Base-by-base conservation (phyloP, 2,888 invertebrate genomes). In the Xylophagus ater region DNA sequence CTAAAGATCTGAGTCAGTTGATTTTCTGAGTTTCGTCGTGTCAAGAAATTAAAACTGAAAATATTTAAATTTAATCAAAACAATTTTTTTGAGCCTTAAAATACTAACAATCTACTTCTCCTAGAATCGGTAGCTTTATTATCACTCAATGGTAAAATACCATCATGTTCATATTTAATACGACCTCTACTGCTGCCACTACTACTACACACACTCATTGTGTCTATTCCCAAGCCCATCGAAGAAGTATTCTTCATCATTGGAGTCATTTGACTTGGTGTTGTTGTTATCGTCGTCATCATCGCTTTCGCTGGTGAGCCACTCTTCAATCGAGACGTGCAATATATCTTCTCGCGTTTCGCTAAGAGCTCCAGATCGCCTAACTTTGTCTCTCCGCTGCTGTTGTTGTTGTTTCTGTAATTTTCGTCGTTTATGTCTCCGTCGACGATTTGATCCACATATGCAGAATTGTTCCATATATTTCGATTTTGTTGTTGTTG, bases 381-480 rank as follows among this genome's bases (percentile, higher is more conserved):
- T 70, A 65, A 57, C 53, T 57, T 61, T 61, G 44, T 62, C 58
- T 47, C 63, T 52, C 52, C 62, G 57, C 51, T 61, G 58, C 41
- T 60, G 60, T 46, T 57, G 49, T 45, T 60, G 59, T 32, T 55
- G 47, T 43, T 58, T 57, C 47, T 60, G 60, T 36, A 56, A 52
- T 32, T 59, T 56, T 35, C 55, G 52, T 7, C 59, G 55, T 14
- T 57, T 54, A 33, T 54, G 53, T 18, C 61, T 57, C 14, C 59
- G 51, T 37, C 59, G 51, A 19, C 57, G 49, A 33, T 56, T 54
- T 50, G 73, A 72, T 65, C 74, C 57, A 67, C 75, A 76, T 68
- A 76, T 73, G 67, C 75, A 76, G 73, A 76, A 75, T 52, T 75
- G 75, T 67, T 74, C 73, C 74, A 76, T 72, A 71, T 74, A 75